Evolutionary conservation across 2,113 vertebrate genomes (phyloP), one percentile per base, ranked within the genome.

Genomic region (Colossoma macropomum): DNA sequence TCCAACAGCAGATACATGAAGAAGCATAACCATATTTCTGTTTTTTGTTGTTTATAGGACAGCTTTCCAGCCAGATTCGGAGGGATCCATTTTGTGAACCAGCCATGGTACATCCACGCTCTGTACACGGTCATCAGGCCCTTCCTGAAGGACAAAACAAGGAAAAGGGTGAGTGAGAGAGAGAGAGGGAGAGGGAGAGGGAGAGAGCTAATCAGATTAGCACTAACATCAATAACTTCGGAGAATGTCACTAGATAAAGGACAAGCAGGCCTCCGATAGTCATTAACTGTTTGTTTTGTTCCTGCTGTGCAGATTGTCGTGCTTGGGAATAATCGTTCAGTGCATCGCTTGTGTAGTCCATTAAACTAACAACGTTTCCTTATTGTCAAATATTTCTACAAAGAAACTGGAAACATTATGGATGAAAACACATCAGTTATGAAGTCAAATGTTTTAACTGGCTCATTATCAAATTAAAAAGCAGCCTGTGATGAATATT

Each of bases 81-180:
- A 94, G 98, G 98, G 79, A 99, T 99, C 92, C 98, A 99, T 93
- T 99, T 99, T 69, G 98, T 99, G 91, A 99, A 99, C 89, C 98
- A 99, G 87, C 98, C 98, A 0, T 99, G 98, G 98, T 99, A 99
- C 89, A 99, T 99, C 90, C 98, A 99, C 81, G 98, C 98, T 38
- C 92, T 99, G 45, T 99, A 99, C 91, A 99, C 98, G 23, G 97
- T 99, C 86, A 99, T 99, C 85, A 92, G 97, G 7, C 97, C 98
- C 77, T 99, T 99, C 91, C 93, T 99, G 82, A 99, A 99, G 89
- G 98, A 99, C 95, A 99, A 99, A 92, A 99, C 97, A 87, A 94
- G 98, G 82, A 99, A 99, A 95, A 95, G 98, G 97, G 98, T 99
- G 92, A 92, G 92, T 62, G 4, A 56, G 60, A 68, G 68, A 45